Evolutionary conservation across 2,888 invertebrate genomes (phyloP).

Genomic region (Acanthococcus lagerstroemiae): DNA sequence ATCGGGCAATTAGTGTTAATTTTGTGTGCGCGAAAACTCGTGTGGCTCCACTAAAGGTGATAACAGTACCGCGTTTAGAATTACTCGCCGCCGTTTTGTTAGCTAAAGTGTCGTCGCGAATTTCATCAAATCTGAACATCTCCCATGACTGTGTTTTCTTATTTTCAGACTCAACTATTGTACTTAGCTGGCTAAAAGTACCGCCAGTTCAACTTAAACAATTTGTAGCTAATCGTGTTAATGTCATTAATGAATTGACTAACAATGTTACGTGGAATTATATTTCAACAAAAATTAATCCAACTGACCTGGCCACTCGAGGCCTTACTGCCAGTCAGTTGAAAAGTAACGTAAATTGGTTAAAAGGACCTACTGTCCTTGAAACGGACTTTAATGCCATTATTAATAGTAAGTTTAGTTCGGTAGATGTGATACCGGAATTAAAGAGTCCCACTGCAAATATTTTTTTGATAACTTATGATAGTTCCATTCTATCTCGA

Average conservation of each 20-base stretch:
- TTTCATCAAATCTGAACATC: not conserved
- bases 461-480: too few species aligned
- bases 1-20: not conserved
- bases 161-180: slow-evolving; percentile 12
- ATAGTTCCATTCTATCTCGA: too few species aligned
- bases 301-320: slow-evolving; percentile 7
- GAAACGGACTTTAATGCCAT: too few species aligned
- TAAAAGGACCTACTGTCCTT: too few species aligned
- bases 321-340: too few species aligned
- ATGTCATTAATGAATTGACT: not conserved
- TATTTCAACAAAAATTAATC: not conserved
- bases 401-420: too few species aligned
- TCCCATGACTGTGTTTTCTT: not conserved
- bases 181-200: not conserved
- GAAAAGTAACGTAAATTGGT: too few species aligned
- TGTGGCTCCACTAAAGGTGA: not conserved
- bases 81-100: not conserved
- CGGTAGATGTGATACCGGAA: too few species aligned
- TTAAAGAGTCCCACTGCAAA: too few species aligned
- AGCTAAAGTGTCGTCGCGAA: not conserved
- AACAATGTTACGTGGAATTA: not conserved
- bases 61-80: too few species aligned
- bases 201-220: not conserved
- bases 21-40: slow-evolving; percentile 2
- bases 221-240: slow-evolving; percentile 11